phyloP scores from a whole-genome alignment of 2,797 vertebrate genomes.

The Sebastes nivosus region DNA sequence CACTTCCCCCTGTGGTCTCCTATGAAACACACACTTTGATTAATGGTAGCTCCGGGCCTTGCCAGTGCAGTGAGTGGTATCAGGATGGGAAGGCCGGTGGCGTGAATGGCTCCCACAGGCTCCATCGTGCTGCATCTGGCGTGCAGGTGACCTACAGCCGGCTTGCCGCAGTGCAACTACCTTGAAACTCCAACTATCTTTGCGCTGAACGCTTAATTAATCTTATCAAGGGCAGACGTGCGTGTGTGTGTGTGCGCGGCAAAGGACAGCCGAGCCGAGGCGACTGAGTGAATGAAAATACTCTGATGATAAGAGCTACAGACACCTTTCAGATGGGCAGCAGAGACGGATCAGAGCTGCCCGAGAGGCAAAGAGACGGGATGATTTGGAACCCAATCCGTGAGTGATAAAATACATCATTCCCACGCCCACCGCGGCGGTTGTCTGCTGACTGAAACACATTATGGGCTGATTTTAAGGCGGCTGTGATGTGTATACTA shows the following conservation, averaged over 20 bases:
- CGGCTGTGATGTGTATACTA: constrained; percentile 29
- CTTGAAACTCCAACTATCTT: constrained; percentile 31
- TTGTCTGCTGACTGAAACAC: constrained; percentile 38
- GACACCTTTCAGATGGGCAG: constrained; percentile 29
- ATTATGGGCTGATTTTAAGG: constrained; percentile 36
- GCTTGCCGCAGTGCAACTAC: constrained; percentile 8
- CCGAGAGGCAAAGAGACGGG: constrained; percentile 14
- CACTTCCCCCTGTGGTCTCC: constrained; percentile 2
- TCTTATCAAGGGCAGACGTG: constrained; percentile 59
- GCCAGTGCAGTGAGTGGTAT: constrained; percentile 37
- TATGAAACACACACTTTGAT: constrained; percentile 32
- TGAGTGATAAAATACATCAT: constrained; percentile 30
- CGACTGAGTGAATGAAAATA: constrained; percentile 21
- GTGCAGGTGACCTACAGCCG: constrained; percentile 42
- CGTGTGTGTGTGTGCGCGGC: not conserved
- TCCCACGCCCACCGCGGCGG: constrained; percentile 29
- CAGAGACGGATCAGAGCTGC: constrained; percentile 18
- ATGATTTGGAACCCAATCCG: constrained; percentile 28
- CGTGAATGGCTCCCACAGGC: constrained; percentile 52
- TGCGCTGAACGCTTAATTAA: constrained; percentile 49
- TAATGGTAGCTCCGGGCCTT: constrained; percentile 29
- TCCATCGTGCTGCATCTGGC: constrained; percentile 43
- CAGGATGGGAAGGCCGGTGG: constrained; percentile 1
- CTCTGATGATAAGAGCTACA: constrained; percentile 21
- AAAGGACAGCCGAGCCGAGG: constrained; percentile 17